phyloP scores from a whole-genome alignment of 1,140 invertebrate species.

The Oncopodura yosiiana region DNA sequence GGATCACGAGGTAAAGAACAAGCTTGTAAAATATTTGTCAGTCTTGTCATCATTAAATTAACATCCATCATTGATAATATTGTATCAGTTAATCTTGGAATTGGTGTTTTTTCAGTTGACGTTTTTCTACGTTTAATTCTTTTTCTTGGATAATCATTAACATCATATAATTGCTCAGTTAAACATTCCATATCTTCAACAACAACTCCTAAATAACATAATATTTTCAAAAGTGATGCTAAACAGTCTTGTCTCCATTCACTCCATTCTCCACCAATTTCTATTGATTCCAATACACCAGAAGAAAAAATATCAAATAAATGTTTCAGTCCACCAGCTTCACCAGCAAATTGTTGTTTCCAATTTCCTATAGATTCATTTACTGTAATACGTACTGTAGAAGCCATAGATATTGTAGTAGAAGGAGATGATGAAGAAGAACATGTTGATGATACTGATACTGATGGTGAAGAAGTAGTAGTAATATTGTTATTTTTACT shows the following conservation, averaged over 20 bases:
- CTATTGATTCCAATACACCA: constrained; percentile 55
- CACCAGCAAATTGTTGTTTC: constrained; percentile 70
- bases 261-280: constrained; percentile 56
- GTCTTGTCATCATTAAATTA: constrained; percentile 63
- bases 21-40: constrained; percentile 78
- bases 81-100: constrained; percentile 56
- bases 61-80: constrained; percentile 74
- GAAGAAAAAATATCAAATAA: constrained; percentile 87
- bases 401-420: background rate
- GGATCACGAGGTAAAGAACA: constrained; percentile 66
- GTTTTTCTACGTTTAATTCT: constrained; percentile 37
- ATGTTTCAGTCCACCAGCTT: constrained; percentile 72
- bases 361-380: no score
- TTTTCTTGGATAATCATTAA: constrained; percentile 29
- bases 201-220: constrained; percentile 71
- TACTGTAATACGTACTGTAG: constrained; percentile 14
- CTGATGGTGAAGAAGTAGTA: no score
- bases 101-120: constrained; percentile 51
- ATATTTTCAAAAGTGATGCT: constrained; percentile 67
- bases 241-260: constrained; percentile 93
- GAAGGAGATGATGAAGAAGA: no score
- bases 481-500: no score
- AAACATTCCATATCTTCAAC: constrained; percentile 31
- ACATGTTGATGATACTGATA: no score
- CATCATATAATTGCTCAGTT: constrained; percentile 31